A percentile compares a stretch with the other conserved stretches of the same genome.
Evolutionary conservation across 2,113 vertebrate species (phyloP).

Genomic region (Colaptes auratus): DNA sequence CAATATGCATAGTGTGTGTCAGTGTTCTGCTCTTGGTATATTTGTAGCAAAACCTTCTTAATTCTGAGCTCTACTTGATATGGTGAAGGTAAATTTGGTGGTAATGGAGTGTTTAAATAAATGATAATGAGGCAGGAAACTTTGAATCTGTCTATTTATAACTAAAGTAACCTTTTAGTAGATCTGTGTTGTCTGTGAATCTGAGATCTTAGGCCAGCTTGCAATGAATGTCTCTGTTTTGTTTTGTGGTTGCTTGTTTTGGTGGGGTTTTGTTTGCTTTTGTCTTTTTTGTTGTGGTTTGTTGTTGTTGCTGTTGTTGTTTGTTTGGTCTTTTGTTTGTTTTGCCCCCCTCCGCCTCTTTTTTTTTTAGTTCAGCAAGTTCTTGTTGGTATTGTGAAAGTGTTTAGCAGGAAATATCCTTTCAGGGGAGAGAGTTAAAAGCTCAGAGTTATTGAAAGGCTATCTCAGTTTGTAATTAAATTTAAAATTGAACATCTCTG

Average conservation of each 20-base stretch:
- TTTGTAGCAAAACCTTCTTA: conserved; percentile 20
- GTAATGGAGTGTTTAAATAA: conserved; percentile 21
- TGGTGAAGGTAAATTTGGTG: not conserved
- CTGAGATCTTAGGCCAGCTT: not conserved
- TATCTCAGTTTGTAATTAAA: not conserved
- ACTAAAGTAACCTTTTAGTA: not conserved
- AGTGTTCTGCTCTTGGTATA: conserved; percentile 7
- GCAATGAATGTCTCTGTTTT: not conserved
- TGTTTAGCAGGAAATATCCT: not conserved
- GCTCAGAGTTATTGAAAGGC: not conserved
- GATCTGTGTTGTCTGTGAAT: not conserved
- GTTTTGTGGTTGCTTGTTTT: no score
- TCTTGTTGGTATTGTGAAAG: not conserved
- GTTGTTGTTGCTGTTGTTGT: no score
- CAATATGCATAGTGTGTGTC: not conserved
- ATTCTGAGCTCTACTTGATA: not conserved
- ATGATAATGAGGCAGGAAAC: conserved; percentile 4
- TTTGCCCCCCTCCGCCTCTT: no score
- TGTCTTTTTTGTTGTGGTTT: no score
- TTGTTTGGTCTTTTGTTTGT: no score
- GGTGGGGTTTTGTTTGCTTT: no score
- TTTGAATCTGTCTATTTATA: not conserved
- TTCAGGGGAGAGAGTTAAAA: not conserved
- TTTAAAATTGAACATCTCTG: not conserved
- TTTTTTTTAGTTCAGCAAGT: not conserved